Percentiles rank a stretch among this genome's conserved stretches.
Conservation (phyloP, 92 coral and sea anemone genomes). For the Palythoa grandiflora region DNA sequence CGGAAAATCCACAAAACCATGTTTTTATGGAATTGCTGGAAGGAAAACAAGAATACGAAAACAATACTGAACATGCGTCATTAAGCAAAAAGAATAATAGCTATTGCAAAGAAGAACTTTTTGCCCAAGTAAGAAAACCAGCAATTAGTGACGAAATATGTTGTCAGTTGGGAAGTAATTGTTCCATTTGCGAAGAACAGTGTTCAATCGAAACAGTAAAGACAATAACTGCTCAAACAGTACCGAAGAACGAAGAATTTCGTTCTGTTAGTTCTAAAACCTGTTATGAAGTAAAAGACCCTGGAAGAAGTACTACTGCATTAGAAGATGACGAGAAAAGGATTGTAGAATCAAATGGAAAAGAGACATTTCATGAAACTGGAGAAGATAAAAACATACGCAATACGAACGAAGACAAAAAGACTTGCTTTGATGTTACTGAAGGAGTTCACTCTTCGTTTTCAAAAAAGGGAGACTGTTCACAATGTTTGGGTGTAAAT, state of each 20-base stretch:
- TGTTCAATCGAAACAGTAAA: slow-evolving; percentile 17
- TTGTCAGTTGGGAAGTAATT: background rate
- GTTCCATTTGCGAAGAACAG: background rate
- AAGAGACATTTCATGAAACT: background rate
- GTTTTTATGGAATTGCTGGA: background rate
- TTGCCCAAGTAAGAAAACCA: background rate
- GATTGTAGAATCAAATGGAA: background rate
- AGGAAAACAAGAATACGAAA: background rate
- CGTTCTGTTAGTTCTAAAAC: background rate
- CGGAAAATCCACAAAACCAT: background rate
- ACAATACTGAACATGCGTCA: background rate
- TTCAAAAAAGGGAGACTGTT: background rate
- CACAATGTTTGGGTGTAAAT: background rate
- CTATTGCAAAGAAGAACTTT: slow-evolving; percentile 4
- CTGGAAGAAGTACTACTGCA: background rate
- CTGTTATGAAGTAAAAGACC: background rate
- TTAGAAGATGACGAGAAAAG: background rate
- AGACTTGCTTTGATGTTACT: background rate
- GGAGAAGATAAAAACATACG: background rate
- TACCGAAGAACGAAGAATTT: background rate
- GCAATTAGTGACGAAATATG: background rate
- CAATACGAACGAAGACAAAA: background rate
- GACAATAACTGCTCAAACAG: background rate
- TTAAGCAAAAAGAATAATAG: background rate
- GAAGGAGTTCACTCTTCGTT: background rate